These are phyloP conservation scores for Tryphoninae sp. DNA, from an alignment of 2,888 invertebrate genomes.

Conservation along the genomic window DNA sequence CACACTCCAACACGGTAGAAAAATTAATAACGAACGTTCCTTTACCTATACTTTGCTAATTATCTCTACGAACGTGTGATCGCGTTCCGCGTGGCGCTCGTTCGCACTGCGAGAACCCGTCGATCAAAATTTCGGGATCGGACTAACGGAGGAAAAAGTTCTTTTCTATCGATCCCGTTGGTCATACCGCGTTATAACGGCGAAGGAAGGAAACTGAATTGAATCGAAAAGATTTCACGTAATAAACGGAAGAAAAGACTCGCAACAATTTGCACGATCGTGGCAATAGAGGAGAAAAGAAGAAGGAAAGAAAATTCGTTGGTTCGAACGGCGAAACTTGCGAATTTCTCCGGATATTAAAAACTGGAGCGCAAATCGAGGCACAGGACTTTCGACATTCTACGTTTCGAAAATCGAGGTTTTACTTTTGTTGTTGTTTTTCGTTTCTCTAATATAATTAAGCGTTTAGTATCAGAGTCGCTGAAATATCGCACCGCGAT, in stretches of 20 bases:
- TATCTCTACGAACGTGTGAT: constrained; percentile 19
- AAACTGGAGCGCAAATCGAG: too few species aligned
- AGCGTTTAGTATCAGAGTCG: neutral
- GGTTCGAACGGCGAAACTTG: too few species aligned
- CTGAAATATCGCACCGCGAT: neutral
- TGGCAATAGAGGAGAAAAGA: too few species aligned
- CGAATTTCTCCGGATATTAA: too few species aligned
- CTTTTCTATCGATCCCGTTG: neutral
- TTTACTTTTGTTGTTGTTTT: neutral
- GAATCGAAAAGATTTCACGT: too few species aligned
- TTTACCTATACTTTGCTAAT: constrained; percentile 45
- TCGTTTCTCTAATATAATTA: neutral
- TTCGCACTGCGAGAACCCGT: constrained; percentile 25
- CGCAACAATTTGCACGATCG: too few species aligned
- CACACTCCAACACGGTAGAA: constrained; percentile 32
- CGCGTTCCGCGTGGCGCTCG: neutral
- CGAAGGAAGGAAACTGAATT: too few species aligned
- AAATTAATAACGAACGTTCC: constrained; percentile 47
- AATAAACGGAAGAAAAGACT: too few species aligned
- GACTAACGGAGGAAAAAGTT: neutral
- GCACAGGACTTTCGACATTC: too few species aligned
- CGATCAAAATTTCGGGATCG: constrained; percentile 16
- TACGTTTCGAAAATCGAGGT: neutral
- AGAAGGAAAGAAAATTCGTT: too few species aligned
- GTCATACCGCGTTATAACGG: neutral